phyloP scores from a whole-genome alignment of 1,140 invertebrate species.

The Cyphomyrmex costatus region DNA sequence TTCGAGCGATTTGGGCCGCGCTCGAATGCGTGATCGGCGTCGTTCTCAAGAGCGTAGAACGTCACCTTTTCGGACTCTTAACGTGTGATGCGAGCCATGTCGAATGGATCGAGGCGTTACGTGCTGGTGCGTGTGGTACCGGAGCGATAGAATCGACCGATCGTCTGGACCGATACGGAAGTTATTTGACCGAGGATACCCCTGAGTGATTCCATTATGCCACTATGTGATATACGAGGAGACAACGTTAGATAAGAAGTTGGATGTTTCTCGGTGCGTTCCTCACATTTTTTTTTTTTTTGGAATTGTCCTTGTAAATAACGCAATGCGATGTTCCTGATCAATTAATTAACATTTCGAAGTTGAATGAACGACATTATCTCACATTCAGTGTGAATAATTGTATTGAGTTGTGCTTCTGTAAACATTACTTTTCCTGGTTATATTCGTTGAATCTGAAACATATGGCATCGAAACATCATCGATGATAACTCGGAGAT shows the following conservation, averaged over 20 bases:
- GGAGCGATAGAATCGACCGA: constrained; percentile 32
- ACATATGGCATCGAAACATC: constrained; percentile 20
- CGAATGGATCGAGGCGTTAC: constrained; percentile 47
- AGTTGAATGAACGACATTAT: neutral
- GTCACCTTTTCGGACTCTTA: constrained; percentile 4
- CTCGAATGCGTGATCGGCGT: neutral
- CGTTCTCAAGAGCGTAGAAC: constrained; percentile 20
- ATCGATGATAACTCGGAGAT: constrained; percentile 1
- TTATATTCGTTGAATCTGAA: constrained; percentile 22
- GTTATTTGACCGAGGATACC: constrained; percentile 2
- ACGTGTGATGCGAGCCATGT: constrained; percentile 37
- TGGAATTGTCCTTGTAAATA: neutral
- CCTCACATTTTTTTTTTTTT: neutral
- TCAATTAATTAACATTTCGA: neutral
- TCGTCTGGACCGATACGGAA: constrained; percentile 23
- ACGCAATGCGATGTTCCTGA: neutral
- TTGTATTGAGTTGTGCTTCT: neutral
- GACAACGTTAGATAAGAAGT: constrained; percentile 36
- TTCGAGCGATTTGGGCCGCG: neutral
- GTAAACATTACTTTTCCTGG: neutral
- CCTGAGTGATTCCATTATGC: neutral
- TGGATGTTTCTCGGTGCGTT: constrained; percentile 48
- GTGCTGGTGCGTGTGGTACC: constrained; percentile 58
- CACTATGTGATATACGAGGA: constrained; percentile 47
- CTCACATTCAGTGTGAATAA: neutral